These are phyloP conservation scores for Enteromius radiatus DNA, from an alignment of 2,797 vertebrate species.

Conservation along the genomic window DNA sequence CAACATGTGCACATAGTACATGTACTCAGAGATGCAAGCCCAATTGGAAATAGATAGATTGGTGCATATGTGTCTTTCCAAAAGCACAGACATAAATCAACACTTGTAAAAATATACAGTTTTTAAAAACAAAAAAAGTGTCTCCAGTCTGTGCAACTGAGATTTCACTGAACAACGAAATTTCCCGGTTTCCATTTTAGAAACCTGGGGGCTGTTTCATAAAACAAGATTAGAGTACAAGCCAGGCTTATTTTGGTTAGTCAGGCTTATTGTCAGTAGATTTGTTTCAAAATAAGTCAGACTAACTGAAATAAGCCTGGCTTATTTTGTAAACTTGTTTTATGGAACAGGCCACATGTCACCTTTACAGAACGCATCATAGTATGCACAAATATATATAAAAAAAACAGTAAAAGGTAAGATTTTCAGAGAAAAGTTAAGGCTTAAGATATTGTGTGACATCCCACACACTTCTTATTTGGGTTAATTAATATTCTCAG, in stretches of 20 bases:
- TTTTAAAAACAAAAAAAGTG: neutral
- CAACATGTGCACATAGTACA: too few relatives aligned
- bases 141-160: neutral
- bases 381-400: neutral
- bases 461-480: neutral
- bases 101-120: neutral
- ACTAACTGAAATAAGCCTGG: too few relatives aligned
- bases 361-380: neutral
- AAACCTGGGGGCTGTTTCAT: too few relatives aligned
- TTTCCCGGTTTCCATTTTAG: neutral
- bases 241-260: too few relatives aligned
- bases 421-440: neutral
- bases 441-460: neutral
- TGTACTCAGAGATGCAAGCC: too few relatives aligned
- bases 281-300: too few relatives aligned
- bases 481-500: neutral
- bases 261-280: too few relatives aligned
- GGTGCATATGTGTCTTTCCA: neutral
- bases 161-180: neutral
- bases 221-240: too few relatives aligned
- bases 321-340: too few relatives aligned
- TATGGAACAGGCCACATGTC: too few relatives aligned
- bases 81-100: neutral
- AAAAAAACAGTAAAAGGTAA: neutral
- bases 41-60: neutral